Evolutionary conservation across 2,888 invertebrate species (phyloP).

Genomic region (Heliconius aoede): DNA sequence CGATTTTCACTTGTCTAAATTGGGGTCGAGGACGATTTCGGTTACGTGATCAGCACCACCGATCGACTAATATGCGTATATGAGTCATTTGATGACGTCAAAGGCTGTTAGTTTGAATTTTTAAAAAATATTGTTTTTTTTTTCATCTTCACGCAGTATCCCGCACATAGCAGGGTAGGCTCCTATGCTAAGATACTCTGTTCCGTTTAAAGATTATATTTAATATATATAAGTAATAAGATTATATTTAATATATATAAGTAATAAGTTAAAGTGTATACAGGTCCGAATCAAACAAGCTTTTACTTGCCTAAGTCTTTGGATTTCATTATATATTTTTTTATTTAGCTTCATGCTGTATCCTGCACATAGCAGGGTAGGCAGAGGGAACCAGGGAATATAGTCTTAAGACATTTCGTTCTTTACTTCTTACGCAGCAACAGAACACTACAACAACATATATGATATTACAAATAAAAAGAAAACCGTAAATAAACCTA

Average conservation of each 20-base stretch:
- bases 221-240: not conserved
- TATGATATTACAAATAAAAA: not conserved
- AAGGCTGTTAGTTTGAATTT: not conserved
- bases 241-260: too few species aligned
- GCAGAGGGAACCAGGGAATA: not conserved
- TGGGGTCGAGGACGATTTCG: conserved; percentile 74
- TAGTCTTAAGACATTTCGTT: not conserved
- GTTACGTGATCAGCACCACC: conserved; percentile 50
- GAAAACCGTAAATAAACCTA: not conserved
- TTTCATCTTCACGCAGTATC: too few species aligned
- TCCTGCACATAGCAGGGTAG: too few species aligned
- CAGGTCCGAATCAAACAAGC: too few species aligned
- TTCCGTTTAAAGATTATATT: too few species aligned
- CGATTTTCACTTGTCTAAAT: conserved; percentile 74
- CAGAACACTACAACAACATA: too few species aligned
- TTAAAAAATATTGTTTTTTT: too few species aligned
- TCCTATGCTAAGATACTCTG: too few species aligned
- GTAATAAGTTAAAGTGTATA: not conserved
- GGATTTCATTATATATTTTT: not conserved
- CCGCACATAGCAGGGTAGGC: too few species aligned
- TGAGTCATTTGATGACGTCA: conserved; percentile 43
- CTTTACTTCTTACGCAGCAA: not conserved
- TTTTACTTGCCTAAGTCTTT: too few species aligned
- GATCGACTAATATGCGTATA: conserved; percentile 38
- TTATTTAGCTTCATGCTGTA: not conserved